Conservation (phyloP, 2,797 vertebrate species). For the Characodon lateralis region DNA sequence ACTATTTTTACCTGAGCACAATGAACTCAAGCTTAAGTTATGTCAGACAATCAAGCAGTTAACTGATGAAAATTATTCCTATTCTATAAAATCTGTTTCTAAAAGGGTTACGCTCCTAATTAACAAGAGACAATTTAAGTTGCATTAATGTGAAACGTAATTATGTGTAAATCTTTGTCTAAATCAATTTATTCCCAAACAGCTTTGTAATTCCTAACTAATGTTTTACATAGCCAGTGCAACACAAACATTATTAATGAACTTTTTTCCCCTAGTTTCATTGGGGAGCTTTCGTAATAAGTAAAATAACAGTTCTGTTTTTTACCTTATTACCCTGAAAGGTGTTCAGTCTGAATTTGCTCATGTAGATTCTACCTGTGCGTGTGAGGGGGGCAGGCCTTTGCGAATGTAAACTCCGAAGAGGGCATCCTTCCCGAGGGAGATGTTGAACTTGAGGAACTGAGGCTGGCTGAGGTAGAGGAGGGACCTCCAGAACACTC, state of each 20-base stretch:
- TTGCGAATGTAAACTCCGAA: slow-evolving; percentile 98
- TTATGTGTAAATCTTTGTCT: slow-evolving; percentile 67
- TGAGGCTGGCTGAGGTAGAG: slow-evolving; percentile 96
- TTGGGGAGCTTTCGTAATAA: slow-evolving; percentile 28
- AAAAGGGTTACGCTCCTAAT: slow-evolving; percentile 82
- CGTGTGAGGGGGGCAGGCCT: slow-evolving; percentile 97
- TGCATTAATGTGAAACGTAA: slow-evolving; percentile 74
- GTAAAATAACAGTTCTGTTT: slow-evolving; percentile 26
- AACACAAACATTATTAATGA: slow-evolving; percentile 42
- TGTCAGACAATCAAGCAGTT: slow-evolving; percentile 48
- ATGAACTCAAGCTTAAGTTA: slow-evolving; percentile 29
- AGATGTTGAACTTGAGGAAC: slow-evolving; percentile 99
- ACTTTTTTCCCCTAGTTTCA: slow-evolving; percentile 19
- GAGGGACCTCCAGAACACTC: slow-evolving; percentile 97
- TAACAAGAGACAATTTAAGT: slow-evolving; percentile 85
- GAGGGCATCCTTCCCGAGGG: slow-evolving; percentile 94
- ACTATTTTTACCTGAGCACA: slow-evolving; percentile 10
- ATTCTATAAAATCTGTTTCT: slow-evolving; percentile 63
- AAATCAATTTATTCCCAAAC: slow-evolving; percentile 59
- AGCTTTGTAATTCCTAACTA: slow-evolving; percentile 60
- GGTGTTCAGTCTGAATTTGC: slow-evolving; percentile 1
- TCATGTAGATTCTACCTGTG: slow-evolving; percentile 82
- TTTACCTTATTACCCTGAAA: slow-evolving; percentile 12
- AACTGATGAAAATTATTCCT: slow-evolving; percentile 60
- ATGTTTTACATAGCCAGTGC: slow-evolving; percentile 61